Evolutionary conservation across 2,888 invertebrate genomes (phyloP).

Genomic region (Cremastinae sp.): DNA sequence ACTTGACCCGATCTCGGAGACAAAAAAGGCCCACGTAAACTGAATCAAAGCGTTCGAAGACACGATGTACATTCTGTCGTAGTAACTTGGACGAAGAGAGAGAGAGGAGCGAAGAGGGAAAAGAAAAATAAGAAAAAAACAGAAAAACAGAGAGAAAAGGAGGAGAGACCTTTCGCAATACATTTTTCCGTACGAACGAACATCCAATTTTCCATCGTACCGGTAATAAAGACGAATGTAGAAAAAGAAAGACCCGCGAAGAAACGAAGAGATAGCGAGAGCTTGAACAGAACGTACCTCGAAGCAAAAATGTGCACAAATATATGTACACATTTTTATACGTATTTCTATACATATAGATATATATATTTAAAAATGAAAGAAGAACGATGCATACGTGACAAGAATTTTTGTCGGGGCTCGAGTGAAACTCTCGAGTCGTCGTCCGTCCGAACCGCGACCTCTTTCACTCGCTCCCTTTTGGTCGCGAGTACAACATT

Average conservation of each 20-base stretch:
- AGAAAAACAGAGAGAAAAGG: not conserved
- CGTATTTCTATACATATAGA: not conserved
- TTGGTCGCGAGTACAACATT: constrained; percentile 19
- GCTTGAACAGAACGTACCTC: constrained; percentile 5
- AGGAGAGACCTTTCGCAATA: constrained; percentile 49
- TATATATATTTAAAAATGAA: constrained; percentile 10
- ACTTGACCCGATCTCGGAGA: constrained; percentile 25
- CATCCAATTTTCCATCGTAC: constrained; percentile 59
- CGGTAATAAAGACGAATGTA: constrained; percentile 67
- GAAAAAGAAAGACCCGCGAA: constrained; percentile 23
- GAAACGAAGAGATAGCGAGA: constrained; percentile 2
- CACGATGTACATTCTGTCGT: constrained; percentile 13
- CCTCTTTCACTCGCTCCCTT: constrained; percentile 24
- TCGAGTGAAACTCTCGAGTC: constrained; percentile 57
- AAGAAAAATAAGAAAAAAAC: not conserved
- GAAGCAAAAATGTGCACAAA: constrained; percentile 25
- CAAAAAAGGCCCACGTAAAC: constrained; percentile 4
- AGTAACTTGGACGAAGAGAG: not conserved
- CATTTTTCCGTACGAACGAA: constrained; percentile 57
- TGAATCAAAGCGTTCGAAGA: constrained; percentile 11
- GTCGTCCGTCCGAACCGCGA: constrained; percentile 50
- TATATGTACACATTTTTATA: not conserved
- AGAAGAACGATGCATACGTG: constrained; percentile 60
- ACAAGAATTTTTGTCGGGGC: constrained; percentile 60
- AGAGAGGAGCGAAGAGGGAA: not conserved